Evolutionary conservation across 2,888 invertebrate genomes (phyloP).

Genomic region (Limnephilus auricula): DNA sequence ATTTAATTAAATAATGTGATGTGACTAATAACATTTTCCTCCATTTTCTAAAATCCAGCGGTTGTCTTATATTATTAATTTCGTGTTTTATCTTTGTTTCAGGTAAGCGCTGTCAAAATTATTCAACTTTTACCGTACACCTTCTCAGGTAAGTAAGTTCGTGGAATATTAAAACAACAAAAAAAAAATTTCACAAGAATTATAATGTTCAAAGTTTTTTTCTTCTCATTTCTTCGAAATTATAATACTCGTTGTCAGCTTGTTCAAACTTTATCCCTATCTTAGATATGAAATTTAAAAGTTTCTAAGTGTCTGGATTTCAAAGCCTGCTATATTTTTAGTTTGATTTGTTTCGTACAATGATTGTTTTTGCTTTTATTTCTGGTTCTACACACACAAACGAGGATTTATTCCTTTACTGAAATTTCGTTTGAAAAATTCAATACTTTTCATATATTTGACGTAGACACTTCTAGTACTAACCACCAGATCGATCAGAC

Average conservation of each 20-base stretch:
- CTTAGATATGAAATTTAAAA: neutral
- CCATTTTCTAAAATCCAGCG: too few relatives aligned
- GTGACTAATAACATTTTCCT: too few relatives aligned
- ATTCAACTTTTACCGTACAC: neutral
- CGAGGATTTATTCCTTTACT: neutral
- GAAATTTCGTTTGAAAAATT: neutral
- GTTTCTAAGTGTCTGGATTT: neutral
- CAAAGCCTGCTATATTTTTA: neutral
- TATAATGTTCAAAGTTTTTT: neutral
- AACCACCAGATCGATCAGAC: too few relatives aligned
- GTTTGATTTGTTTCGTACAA: neutral
- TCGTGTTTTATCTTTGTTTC: neutral
- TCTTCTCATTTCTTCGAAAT: neutral
- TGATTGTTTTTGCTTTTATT: slow-evolving; percentile 31
- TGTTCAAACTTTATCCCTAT: neutral
- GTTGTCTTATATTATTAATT: neutral
- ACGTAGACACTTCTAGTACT: too few relatives aligned
- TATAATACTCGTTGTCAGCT: slow-evolving; percentile 7
- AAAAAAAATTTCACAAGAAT: neutral
- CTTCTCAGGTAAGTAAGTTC: neutral
- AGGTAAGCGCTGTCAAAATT: neutral
- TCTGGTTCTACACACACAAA: neutral
- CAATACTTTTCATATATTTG: too few relatives aligned
- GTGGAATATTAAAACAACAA: neutral
- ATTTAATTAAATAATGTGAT: too few relatives aligned